Evolutionary conservation across 2,113 vertebrate species (phyloP).

Genomic region (Pao palembangensis): DNA sequence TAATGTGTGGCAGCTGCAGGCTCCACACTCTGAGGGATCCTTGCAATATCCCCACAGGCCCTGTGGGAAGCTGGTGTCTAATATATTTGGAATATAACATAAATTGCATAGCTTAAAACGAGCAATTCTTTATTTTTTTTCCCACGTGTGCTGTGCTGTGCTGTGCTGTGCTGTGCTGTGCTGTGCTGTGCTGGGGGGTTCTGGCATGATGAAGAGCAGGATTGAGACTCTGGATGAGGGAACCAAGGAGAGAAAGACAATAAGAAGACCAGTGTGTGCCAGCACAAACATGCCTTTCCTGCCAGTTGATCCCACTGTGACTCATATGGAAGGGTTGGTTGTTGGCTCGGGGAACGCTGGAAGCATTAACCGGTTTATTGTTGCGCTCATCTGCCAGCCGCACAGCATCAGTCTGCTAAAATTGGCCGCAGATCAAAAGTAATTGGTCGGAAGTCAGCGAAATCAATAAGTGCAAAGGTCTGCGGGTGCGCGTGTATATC

Average conservation of each 20-base stretch:
- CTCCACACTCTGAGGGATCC: constrained; percentile 26
- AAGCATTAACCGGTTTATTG: constrained; percentile 57
- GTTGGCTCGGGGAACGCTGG: constrained; percentile 42
- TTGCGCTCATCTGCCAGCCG: constrained; percentile 49
- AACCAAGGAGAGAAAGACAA: constrained; percentile 34
- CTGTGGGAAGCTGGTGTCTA: neutral
- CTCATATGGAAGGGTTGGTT: constrained; percentile 52
- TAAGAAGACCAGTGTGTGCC: constrained; percentile 48
- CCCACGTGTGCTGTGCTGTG: neutral
- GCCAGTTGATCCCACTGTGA: constrained; percentile 62
- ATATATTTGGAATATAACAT: neutral
- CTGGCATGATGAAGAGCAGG: constrained; percentile 1
- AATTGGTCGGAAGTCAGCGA: constrained; percentile 53
- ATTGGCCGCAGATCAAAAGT: constrained; percentile 56
- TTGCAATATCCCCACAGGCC: constrained; percentile 22
- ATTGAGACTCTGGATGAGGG: constrained; percentile 16
- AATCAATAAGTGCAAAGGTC: constrained; percentile 52
- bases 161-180: too few relatives aligned
- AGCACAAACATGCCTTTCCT: constrained; percentile 38
- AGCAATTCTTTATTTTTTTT: constrained; percentile 24
- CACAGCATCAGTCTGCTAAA: constrained; percentile 52
- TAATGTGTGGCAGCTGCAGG: constrained; percentile 36
- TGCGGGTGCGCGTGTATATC: constrained; percentile 19
- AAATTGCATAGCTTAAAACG: constrained; percentile 32
- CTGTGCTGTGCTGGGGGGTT: neutral